Base-by-base conservation (phyloP, 2,888 invertebrate genomes). In the Drosophila quasianomalipes region DNA sequence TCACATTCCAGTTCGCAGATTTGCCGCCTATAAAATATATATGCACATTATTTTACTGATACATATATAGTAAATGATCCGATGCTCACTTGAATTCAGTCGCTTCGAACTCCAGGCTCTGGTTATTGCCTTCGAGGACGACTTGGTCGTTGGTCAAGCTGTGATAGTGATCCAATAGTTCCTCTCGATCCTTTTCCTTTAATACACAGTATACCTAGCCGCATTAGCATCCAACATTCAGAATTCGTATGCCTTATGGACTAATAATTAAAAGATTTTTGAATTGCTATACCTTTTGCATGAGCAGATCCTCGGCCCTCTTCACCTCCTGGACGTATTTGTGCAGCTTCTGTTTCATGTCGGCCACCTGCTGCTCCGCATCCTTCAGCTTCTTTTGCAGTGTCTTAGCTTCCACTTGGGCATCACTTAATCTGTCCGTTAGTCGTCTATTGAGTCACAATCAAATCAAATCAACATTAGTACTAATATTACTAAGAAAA, bases 271-370 rank as follows among this genome's bases (percentile, higher is more conserved):
- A 2, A 35, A 26, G 14, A 70, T 39, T 26, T 14, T 47, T 14
- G 9, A 2, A 37, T 16, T 5, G 9, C 19, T 55, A 70, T 83
- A 95, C 96, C 94, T 96, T 96, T 81, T 96, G 94, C 69, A 96
- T 95, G 37, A 97, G 94, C 69, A 97, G 93, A 85, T 97, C 97
- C 92, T 97, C 97, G 73, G 96, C 96, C 83, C 96, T 94, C 89
- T 96, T 96, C 22, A 97, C 96, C 94, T 97, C 97, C 83, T 95
- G 95, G 7, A 97, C 97, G 93, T 97, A 97, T 87, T 97, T 96
- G 89, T 97, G 97, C 72, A 97, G 93, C 91, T 97, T 97, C 74
- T 95, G 95, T 91, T 96, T 97, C 75, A 97, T 93, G 82, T 96
- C 95, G 66, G 96, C 96, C 30, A 96, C 96, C 94, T 97, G 96